A percentile compares a stretch with the other conserved stretches of the same genome.
phyloP scores from a whole-genome alignment of 2,888 invertebrate genomes.

The Drosophila pseudotakahashii region DNA sequence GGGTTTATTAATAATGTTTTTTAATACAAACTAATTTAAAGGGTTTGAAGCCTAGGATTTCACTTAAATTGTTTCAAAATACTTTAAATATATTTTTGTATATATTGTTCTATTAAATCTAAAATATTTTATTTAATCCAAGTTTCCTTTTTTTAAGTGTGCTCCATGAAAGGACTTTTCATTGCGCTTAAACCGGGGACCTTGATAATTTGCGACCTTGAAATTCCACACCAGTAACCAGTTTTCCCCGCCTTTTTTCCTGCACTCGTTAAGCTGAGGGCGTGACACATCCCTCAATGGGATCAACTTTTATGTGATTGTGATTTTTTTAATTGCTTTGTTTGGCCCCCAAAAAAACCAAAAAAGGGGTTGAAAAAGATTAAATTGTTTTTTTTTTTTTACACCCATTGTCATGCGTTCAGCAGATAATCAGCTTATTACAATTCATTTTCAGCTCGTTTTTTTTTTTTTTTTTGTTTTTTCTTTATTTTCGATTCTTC shows the following conservation, averaged over 20 bases:
- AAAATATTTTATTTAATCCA: no score
- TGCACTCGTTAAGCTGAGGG: constrained; percentile 18
- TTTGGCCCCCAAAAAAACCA: constrained; percentile 1
- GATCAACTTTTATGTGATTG: constrained; percentile 29
- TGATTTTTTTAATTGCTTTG: constrained; percentile 33
- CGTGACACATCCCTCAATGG: constrained; percentile 26
- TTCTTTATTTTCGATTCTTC: background rate
- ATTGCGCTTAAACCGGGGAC: constrained; percentile 1
- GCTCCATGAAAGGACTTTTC: constrained; percentile 1
- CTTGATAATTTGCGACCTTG: constrained; percentile 29
- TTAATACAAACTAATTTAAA: no score
- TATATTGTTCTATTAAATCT: no score
- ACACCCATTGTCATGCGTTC: constrained; percentile 1
- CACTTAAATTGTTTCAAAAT: no score
- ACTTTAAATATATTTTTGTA: no score
- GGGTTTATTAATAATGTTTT: no score
- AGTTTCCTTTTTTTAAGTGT: constrained; percentile 20
- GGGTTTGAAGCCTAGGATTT: no score
- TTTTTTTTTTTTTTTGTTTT: constrained; percentile 6
- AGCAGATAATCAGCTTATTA: constrained; percentile 44
- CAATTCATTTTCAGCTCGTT: constrained; percentile 22
- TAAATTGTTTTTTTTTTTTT: constrained; percentile 28
- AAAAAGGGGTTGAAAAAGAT: constrained; percentile 4
- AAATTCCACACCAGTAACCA: constrained; percentile 1
- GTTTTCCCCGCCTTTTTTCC: background rate